These are phyloP conservation scores for Uloborus diversus DNA, from an alignment of 1,140 invertebrate species.

Conservation along the genomic window DNA sequence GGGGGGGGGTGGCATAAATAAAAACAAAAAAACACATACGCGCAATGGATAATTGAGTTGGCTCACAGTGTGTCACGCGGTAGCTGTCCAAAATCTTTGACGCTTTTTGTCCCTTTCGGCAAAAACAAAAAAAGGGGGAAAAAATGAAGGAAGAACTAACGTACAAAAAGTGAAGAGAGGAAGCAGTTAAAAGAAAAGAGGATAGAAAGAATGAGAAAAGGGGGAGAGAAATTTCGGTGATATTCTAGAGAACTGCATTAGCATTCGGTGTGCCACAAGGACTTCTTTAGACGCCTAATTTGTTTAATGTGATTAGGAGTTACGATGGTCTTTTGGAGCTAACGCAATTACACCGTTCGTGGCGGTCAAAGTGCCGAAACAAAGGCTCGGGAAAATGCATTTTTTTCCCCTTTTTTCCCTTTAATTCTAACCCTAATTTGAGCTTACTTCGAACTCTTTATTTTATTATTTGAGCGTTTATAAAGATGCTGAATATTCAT, in stretches of 20 bases:
- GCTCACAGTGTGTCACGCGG: slow-evolving; percentile 20
- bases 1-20: neutral
- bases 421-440: slow-evolving; percentile 11
- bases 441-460: slow-evolving; percentile 10
- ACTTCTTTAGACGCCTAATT: slow-evolving; percentile 47
- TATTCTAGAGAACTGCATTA: slow-evolving; percentile 45
- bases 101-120: slow-evolving; percentile 20
- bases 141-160: neutral
- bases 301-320: slow-evolving; percentile 52
- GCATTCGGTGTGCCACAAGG: slow-evolving; percentile 40
- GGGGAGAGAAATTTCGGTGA: slow-evolving; percentile 3
- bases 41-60: slow-evolving; percentile 51
- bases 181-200: slow-evolving; percentile 35
- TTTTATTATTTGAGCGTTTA: slow-evolving; percentile 35
- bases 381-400: slow-evolving; percentile 10
- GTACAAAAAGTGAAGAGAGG: slow-evolving; percentile 5
- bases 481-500: slow-evolving; percentile 48
- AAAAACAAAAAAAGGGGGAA: slow-evolving; percentile 18
- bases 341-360: slow-evolving; percentile 51
- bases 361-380: slow-evolving; percentile 43
- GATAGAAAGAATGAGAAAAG: neutral
- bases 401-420: slow-evolving; percentile 7
- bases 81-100: slow-evolving; percentile 39
- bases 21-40: neutral
- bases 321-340: slow-evolving; percentile 30